phyloP scores from a whole-genome alignment of 1,140 invertebrate genomes.

The Arion vulgaris region DNA sequence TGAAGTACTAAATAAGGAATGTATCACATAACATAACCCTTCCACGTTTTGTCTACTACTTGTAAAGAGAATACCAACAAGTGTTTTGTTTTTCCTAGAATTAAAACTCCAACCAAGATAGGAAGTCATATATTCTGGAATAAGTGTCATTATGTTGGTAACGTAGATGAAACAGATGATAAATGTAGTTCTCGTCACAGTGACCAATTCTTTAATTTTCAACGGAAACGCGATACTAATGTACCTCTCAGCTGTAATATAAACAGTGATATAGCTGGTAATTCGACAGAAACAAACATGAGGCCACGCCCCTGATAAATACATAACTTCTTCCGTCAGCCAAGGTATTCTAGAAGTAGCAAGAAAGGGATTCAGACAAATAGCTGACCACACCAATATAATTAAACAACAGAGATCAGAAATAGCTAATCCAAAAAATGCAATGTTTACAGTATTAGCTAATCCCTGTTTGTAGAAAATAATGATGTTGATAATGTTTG shows the following conservation, averaged over 20 bases:
- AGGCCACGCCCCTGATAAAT: too few species aligned
- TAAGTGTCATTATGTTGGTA: not conserved
- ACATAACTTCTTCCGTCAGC: not conserved
- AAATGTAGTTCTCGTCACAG: not conserved
- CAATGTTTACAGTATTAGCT: too few species aligned
- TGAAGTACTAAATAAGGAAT: not conserved
- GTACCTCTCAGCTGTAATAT: too few species aligned
- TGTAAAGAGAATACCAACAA: not conserved
- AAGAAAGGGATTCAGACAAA: conserved; percentile 4
- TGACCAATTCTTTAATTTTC: not conserved
- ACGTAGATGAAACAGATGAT: not conserved
- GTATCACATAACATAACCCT: not conserved
- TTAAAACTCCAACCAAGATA: conserved; percentile 12
- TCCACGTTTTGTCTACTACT: not conserved
- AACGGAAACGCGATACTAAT: conserved; percentile 15
- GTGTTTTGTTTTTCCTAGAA: conserved; percentile 12
- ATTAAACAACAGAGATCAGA: not conserved
- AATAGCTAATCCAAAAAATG: not conserved
- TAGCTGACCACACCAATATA: not conserved
- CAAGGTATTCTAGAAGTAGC: not conserved
- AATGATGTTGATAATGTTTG: not conserved
- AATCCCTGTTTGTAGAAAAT: conserved; percentile 6
- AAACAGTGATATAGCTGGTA: not conserved
- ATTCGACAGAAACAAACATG: too few species aligned
- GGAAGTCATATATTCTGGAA: not conserved